Evolutionary conservation across 2,113 vertebrate genomes (phyloP).

Genomic region (Bubo scandiacus): DNA sequence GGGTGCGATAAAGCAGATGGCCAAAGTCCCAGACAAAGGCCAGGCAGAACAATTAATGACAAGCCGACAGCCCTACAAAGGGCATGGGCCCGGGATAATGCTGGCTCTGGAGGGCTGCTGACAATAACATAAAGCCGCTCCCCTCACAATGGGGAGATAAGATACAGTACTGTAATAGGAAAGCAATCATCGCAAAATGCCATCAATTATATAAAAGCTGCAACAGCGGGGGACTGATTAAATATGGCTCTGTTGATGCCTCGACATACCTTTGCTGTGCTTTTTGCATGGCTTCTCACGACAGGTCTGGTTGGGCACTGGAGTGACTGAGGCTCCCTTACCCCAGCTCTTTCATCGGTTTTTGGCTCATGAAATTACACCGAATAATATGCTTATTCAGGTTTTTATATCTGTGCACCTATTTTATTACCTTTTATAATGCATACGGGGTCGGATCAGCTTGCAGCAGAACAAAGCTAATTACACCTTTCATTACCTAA

Average conservation of each 20-base stretch:
- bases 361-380: constrained; percentile 61
- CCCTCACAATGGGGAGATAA: constrained; percentile 58
- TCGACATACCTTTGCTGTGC: background rate
- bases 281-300: constrained; percentile 23
- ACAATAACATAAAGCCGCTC: constrained; percentile 65
- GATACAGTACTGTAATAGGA: constrained; percentile 66
- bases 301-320: constrained; percentile 34
- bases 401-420: constrained; percentile 74
- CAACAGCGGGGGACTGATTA: constrained; percentile 40
- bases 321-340: constrained; percentile 50
- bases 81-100: constrained; percentile 22
- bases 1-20: constrained; percentile 69
- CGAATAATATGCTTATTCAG: constrained; percentile 70
- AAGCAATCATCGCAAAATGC: constrained; percentile 74
- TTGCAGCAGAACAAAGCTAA: constrained; percentile 82
- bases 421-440: constrained; percentile 80
- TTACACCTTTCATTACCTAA: constrained; percentile 79
- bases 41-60: constrained; percentile 59
- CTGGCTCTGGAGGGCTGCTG: constrained; percentile 47
- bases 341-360: constrained; percentile 53
- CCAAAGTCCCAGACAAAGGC: constrained; percentile 52
- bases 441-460: constrained; percentile 65
- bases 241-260: constrained; percentile 50
- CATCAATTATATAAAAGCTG: constrained; percentile 72
- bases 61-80: constrained; percentile 67